Conservation (phyloP, 2,797 vertebrate species). For the Delichon dasypus region DNA sequence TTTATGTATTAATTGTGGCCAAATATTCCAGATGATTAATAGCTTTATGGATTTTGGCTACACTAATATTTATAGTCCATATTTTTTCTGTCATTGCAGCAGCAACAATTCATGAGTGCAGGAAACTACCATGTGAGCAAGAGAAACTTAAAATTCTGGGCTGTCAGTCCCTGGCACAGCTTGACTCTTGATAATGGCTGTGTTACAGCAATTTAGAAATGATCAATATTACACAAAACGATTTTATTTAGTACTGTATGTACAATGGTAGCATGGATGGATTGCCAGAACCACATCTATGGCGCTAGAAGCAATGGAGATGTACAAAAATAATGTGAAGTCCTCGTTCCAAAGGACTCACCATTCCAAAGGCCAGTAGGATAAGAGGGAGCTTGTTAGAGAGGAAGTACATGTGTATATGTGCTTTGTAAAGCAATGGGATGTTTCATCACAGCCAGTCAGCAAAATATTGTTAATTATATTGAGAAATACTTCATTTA, state of each 20-base stretch:
- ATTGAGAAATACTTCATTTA: not conserved
- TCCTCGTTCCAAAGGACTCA: not conserved
- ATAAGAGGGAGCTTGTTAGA: not conserved
- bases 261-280: fast-evolving
- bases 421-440: not conserved
- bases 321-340: not conserved
- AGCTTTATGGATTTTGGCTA: not conserved
- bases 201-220: not conserved
- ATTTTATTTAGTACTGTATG: not conserved
- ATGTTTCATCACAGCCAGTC: not conserved
- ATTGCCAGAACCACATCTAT: not conserved
- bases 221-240: not conserved
- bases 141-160: not conserved
- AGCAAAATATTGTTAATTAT: not conserved
- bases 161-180: not conserved
- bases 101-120: not conserved
- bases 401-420: not conserved
- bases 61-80: not conserved
- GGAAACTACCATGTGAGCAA: not conserved
- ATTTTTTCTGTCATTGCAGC: not conserved
- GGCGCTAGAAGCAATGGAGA: not conserved
- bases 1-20: not conserved
- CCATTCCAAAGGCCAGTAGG: not conserved
- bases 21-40: not conserved
- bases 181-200: not conserved